Evolutionary conservation across 1,140 invertebrate genomes (phyloP).

Genomic region (Heliconius eleuchia): DNA sequence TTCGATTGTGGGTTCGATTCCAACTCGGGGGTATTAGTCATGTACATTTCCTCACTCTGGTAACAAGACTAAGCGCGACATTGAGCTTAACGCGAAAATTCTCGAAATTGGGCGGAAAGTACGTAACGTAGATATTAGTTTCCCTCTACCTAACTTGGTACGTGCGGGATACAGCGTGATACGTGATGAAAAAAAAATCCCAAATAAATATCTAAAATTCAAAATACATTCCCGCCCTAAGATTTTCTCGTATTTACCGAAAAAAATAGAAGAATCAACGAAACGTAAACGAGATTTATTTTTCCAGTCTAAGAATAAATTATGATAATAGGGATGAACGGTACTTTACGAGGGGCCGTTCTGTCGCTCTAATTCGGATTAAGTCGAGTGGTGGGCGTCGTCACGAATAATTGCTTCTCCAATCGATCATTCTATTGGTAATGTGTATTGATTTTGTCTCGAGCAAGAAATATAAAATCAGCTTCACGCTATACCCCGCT

Average conservation of each 20-base stretch:
- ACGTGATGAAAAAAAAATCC: neutral
- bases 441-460: neutral
- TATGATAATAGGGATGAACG: slow-evolving; percentile 18
- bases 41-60: too few relatives aligned
- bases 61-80: too few relatives aligned
- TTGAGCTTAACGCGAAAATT: too few relatives aligned
- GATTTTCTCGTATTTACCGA: slow-evolving; percentile 16
- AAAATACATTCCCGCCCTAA: neutral
- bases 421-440: neutral
- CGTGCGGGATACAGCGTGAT: too few relatives aligned
- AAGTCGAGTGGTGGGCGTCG: neutral
- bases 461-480: too few relatives aligned
- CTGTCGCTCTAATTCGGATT: neutral
- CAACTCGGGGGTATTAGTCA: too few relatives aligned
- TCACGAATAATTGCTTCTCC: neutral
- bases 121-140: too few relatives aligned
- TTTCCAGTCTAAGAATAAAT: slow-evolving; percentile 26
- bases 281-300: slow-evolving; percentile 20
- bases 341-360: slow-evolving; percentile 19
- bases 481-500: too few relatives aligned
- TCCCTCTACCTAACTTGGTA: too few relatives aligned
- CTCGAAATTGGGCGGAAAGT: too few relatives aligned
- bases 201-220: neutral
- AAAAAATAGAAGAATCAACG: slow-evolving; percentile 26
- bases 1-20: too few relatives aligned